Evolutionary conservation across 2,888 invertebrate species (phyloP).

Genomic region (Salticus scenicus): DNA sequence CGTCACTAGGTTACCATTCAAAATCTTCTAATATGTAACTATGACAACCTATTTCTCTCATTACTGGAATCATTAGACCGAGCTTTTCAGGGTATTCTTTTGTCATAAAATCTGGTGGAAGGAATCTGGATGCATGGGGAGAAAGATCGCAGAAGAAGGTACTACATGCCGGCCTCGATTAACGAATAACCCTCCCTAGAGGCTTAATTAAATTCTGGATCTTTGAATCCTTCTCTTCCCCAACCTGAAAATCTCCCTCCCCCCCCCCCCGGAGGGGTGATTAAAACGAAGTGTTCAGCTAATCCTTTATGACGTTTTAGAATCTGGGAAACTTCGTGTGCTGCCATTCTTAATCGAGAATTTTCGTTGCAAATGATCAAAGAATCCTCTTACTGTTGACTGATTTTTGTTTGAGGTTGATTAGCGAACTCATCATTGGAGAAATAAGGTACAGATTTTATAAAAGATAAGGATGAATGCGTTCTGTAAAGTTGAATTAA

Average conservation of each 20-base stretch:
- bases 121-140: background rate
- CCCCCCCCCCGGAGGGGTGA: background rate
- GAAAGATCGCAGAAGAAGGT: background rate
- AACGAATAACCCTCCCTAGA: slow-evolving; percentile 2
- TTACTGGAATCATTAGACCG: slow-evolving; percentile 7
- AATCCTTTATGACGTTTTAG: slow-evolving; percentile 15
- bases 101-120: background rate
- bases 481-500: no score
- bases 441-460: no score
- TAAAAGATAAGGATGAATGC: no score
- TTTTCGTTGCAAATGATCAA: background rate
- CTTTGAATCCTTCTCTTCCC: background rate
- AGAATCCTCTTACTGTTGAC: no score
- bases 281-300: background rate
- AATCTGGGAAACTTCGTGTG: background rate
- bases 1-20: background rate
- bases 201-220: slow-evolving; percentile 12
- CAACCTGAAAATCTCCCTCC: background rate
- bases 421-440: no score
- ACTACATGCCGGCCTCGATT: background rate
- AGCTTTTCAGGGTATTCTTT: background rate
- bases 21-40: background rate
- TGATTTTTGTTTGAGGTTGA: no score
- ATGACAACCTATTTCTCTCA: background rate
- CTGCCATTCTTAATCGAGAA: background rate